Evolutionary conservation across 2,797 vertebrate genomes (phyloP).

Genomic region (Pristis pectinata): DNA sequence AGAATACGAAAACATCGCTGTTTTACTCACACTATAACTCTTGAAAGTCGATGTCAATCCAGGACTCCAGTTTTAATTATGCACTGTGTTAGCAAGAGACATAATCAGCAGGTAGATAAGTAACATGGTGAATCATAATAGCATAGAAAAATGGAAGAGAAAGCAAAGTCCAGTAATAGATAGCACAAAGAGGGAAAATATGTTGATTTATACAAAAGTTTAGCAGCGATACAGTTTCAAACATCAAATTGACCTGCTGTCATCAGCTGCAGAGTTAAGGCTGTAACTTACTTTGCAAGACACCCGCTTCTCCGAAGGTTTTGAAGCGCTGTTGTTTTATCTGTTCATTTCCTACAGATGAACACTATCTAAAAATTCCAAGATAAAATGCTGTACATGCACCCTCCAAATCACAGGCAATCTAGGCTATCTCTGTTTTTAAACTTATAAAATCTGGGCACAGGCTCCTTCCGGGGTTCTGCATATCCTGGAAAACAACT

Average conservation of each 20-base stretch:
- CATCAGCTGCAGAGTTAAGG: background rate
- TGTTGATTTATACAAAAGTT: background rate
- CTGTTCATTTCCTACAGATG: background rate
- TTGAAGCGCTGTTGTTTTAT: background rate
- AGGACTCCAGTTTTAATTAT: background rate
- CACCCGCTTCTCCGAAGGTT: background rate
- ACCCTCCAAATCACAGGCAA: background rate
- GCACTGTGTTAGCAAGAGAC: background rate
- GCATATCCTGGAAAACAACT: background rate
- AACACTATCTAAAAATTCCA: background rate
- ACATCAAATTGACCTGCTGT: background rate
- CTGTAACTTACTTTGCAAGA: background rate
- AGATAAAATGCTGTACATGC: background rate
- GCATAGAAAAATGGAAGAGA: background rate
- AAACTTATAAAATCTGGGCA: background rate
- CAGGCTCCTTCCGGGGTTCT: background rate
- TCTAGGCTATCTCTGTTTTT: background rate
- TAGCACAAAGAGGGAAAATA: background rate
- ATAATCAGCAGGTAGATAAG: background rate
- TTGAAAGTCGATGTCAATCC: background rate
- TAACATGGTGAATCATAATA: background rate
- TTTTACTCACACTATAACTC: background rate
- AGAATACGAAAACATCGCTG: background rate
- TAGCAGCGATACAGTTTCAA: background rate
- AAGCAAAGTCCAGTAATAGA: background rate